Conservation (phyloP, 2,113 vertebrate genomes). For the Salvelinus namaycush region DNA sequence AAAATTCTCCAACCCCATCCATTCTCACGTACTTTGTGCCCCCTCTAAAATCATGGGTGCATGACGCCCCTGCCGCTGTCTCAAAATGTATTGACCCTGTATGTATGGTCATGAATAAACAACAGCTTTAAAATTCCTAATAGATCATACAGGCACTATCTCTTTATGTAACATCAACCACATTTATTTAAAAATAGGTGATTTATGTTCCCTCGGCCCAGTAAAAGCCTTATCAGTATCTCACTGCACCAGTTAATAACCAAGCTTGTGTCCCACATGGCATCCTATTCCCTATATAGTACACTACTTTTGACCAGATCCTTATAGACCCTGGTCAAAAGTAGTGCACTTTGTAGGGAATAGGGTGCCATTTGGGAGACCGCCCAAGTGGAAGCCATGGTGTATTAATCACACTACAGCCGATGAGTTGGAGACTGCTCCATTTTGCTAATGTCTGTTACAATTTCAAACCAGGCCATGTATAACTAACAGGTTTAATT, state of each 20-base stretch:
- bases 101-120: slow-evolving; percentile 45
- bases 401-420: slow-evolving; percentile 32
- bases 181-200: slow-evolving; percentile 46
- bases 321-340: not conserved
- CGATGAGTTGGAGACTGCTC: not conserved
- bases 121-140: slow-evolving; percentile 35
- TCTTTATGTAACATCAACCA: slow-evolving; percentile 33
- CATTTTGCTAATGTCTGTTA: slow-evolving; percentile 20
- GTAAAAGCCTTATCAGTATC: slow-evolving; percentile 47
- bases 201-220: slow-evolving; percentile 52
- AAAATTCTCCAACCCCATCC: no score
- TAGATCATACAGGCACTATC: slow-evolving; percentile 53
- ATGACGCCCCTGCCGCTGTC: slow-evolving; percentile 18
- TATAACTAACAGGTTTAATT: slow-evolving; percentile 38
- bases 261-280: not conserved
- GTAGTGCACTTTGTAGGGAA: not conserved
- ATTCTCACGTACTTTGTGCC: no score
- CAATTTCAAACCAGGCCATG: slow-evolving; percentile 10
- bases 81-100: slow-evolving; percentile 9
- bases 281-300: not conserved
- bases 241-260: slow-evolving; percentile 16
- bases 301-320: not conserved
- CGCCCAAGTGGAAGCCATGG: slow-evolving; percentile 17
- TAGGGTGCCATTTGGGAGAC: slow-evolving; percentile 5
- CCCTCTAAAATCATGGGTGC: no score